Base-by-base conservation (phyloP, 2,888 invertebrate genomes). In the Drosophila phalerata region DNA sequence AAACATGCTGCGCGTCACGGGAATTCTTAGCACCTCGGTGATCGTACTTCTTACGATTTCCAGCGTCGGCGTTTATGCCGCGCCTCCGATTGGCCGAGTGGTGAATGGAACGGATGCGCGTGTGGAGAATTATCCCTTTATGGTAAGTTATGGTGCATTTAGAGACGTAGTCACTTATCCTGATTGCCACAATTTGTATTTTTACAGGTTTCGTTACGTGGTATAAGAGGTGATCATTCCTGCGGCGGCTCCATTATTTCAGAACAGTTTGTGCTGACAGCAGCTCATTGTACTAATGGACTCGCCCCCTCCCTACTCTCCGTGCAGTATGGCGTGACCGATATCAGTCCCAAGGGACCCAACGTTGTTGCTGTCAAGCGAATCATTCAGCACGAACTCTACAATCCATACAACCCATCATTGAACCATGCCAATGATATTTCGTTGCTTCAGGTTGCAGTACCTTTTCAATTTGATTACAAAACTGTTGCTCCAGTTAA, bases 351-450 rank as follows among this genome's bases (percentile, higher is more conserved):
- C 0, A 28, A n/a, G 0, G 87, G 88, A 11, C 69, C 74, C 11
- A 91, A 91, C 73, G 77, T 91, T 9, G 80, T 84, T 4, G 28
- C 63, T 0, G 77, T 92, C 4, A 77, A 81, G 34, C 74, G 78
- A 2, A 78, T 92, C 19, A 85, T 93, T 15, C 72, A 79, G 30
- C 93, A 93, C 43, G 88, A 91, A 8, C 15, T 49, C 0, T 93
- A 92, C 76, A 71, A 81, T 62, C 79, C 77, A 0, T 3, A 0
- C 5, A 62, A 70, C 0, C 22, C 22, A 22, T 3, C 22, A 2
- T 28, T 6, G 5, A 69, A 72, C 9, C 90, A 90, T 49, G 92
- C 92, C 62, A 93, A 93, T 62, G 93, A 93, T 38, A 92, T 93
- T 15, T 91, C 93, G 5, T 63, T 94, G 28, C 56, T 94, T 22